Evolutionary conservation across 1,140 invertebrate genomes (phyloP), one percentile per base, ranked within the genome.

Genomic region (Palaemon carinicauda): DNA sequence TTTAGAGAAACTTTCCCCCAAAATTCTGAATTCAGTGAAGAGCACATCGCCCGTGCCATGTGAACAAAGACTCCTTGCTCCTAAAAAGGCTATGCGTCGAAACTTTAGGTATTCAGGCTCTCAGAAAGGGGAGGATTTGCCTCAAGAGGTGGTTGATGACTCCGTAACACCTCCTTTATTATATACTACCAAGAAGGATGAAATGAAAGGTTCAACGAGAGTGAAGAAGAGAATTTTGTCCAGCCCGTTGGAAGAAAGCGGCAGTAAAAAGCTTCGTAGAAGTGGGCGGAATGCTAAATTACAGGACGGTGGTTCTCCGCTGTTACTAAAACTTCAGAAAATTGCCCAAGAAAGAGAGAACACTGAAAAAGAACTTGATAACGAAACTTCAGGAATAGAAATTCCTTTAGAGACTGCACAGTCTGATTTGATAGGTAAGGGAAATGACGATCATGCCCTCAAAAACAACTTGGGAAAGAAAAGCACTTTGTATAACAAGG

Each of bases 181-280:
- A 41, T 7, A 9, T 12, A 41, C 0, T 41, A 5, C 12, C 7
- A 65, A 82, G 14, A 50, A 82, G 54, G 80, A 74, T 53, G 24
- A 52, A 3, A 24, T 41, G 9, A 21, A 19, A 33, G 21, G 50
- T 19, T 27, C 50, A n/a, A 53, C 65, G 24, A 51, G 10, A 54
- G 80, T 74, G 24, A 82, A 82, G n/a, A 82, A 82, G 51, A 73
- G 80, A 73, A 50, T 82, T 75, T 31, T 82, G 14, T 24, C 69
- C n/a, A 82, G 80, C 52, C 80, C 80, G 29, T 17, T 69, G 1
- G 80, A 74, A 4, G 71, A 52, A 31, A 74, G 17, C 1, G 17
- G 41, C 5, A 19, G 2, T 0, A 82, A 82, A 52, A 82, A 82
- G 33, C 80, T 51, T n/a, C 80, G 80, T 7, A 71, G 69, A 33